Base-by-base conservation (phyloP, 2,113 vertebrate species). In the Spermophilus dauricus region DNA sequence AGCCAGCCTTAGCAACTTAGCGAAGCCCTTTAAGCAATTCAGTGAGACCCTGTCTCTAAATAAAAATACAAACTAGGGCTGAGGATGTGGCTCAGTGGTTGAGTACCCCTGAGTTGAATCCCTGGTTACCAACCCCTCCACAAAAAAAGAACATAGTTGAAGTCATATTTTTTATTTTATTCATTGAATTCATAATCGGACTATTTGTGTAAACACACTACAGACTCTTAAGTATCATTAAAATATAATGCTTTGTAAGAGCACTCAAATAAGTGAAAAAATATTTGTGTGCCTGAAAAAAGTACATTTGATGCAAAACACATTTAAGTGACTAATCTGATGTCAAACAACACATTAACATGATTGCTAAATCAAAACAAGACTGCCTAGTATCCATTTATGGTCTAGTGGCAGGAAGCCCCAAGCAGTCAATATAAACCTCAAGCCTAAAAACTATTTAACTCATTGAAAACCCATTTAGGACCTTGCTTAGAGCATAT, bases 271-370 rank as follows among this genome's bases (percentile, higher is more conserved):
- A 85, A 95, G 51, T 77, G 32, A 93, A 96, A 72, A 61, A 89
- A 81, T 73, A 56, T 75, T 69, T 72, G 45, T 93, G 70, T 61
- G 34, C 65, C 88, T 81, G 70, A 70, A 83, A 91, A 89, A 56
- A 84, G n/a, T 78, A 32, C 30, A 67, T 34, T 90, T 90, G 53
- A 39, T 96, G 90, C 63, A 90, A 95, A 86, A 92, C 5, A 92
- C 24, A 61, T 10, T 56, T 92, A 86, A 86, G 72, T 22, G 45
- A 85, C 39, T 63, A 65, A 86, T 51, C 12, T 87, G 22, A 85
- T 88, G 96, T 96, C 86, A 45, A 94, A 82, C 80, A 94, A 95
- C 87, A 26, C 12, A 95, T 93, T 89, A 89, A 32, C 24, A 56
- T 89, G 5, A 72, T 78, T 67, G 94, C 70, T 61, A 92, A 91